A percentile compares a stretch with the other conserved stretches of the same genome.
Conservation (phyloP, 2,888 invertebrate genomes). For the Mimachlamys varia region DNA sequence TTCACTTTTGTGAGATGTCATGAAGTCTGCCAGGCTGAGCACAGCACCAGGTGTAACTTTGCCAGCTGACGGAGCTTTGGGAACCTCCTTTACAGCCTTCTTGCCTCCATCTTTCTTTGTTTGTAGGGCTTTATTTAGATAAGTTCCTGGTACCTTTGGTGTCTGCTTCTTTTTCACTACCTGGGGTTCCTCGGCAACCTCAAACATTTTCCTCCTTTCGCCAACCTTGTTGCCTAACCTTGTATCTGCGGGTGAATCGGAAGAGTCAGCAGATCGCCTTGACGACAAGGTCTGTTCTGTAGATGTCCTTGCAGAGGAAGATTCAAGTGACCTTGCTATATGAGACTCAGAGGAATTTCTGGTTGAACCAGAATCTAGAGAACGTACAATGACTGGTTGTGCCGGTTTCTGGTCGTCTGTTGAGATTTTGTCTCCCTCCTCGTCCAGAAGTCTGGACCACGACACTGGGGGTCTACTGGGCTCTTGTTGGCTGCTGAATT, state of each 20-base stretch:
- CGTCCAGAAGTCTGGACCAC: conserved; percentile 43
- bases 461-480: conserved; percentile 48
- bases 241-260: conserved; percentile 54
- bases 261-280: background rate
- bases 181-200: background rate
- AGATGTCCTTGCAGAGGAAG: background rate
- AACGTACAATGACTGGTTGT: background rate
- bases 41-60: background rate
- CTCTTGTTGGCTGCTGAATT: conserved; percentile 48
- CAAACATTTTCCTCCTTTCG: conserved; percentile 19
- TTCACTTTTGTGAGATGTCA: background rate
- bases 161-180: background rate
- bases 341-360: background rate
- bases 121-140: background rate
- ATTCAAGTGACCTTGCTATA: background rate
- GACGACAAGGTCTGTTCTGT: conserved; percentile 1
- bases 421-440: background rate
- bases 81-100: background rate
- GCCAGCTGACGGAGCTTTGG: background rate
- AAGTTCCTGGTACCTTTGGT: conserved; percentile 24
- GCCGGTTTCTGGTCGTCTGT: conserved; percentile 49
- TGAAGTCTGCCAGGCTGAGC: background rate
- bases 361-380: background rate
- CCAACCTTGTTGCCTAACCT: conserved; percentile 15
- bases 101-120: background rate